Percentiles rank a stretch among this genome's conserved stretches.
These are phyloP conservation scores for Vulpes vulpes DNA, from an alignment of 2,113 vertebrate genomes.

Conservation along the genomic window DNA sequence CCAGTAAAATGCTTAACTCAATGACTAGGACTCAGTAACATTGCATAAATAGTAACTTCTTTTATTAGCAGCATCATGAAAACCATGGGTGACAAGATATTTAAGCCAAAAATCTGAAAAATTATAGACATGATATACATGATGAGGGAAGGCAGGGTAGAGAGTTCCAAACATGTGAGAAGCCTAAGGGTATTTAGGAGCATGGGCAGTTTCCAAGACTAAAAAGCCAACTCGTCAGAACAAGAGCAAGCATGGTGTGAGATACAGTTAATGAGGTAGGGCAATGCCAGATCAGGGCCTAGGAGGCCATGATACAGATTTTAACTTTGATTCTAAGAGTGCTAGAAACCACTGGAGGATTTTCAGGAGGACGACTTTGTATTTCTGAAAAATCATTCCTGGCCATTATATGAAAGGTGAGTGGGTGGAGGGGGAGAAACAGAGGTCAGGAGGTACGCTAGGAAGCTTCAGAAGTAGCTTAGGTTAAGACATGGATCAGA, in stretches of 20 bases:
- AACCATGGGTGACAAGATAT: background rate
- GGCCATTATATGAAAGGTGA: background rate
- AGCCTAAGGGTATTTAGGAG: background rate
- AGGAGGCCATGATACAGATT: background rate
- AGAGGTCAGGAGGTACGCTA: background rate
- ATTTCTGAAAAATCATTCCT: constrained; percentile 3
- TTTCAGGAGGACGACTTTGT: background rate
- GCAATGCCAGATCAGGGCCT: background rate
- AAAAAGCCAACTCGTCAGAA: background rate
- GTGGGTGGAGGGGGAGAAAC: background rate
- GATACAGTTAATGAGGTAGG: background rate
- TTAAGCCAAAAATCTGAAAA: background rate
- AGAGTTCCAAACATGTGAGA: background rate
- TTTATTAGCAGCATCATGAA: background rate
- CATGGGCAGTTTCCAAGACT: background rate
- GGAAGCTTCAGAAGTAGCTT: background rate
- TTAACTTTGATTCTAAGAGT: background rate
- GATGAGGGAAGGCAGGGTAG: background rate
- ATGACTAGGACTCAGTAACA: background rate
- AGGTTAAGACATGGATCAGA: background rate
- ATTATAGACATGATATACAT: background rate
- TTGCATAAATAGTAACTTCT: background rate
- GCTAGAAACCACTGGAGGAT: background rate
- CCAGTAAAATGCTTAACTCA: background rate
- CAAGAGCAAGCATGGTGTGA: background rate